Base-by-base conservation (phyloP, 2,888 invertebrate species). In the Phytoseiulus persimilis region DNA sequence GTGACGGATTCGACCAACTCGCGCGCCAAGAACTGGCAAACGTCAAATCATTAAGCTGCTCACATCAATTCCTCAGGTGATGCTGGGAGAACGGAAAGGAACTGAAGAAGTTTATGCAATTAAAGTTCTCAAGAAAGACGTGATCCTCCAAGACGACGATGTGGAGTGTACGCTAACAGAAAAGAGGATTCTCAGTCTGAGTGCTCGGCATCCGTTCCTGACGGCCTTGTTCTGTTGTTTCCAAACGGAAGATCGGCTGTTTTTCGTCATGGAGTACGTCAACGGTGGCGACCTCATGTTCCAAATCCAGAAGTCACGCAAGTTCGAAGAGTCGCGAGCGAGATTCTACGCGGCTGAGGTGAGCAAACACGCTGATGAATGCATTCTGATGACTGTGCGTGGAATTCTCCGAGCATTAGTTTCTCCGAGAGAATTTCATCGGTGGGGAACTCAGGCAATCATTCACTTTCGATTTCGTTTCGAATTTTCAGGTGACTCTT, bases 261-360 rank as follows among this genome's bases (percentile, higher is more conserved):
- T 98, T 94, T 99, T 99, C 94, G 98, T 99, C 91, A 99, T 99
- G 99, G 99, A 99, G 94, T 99, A 98, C 93, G 98, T 99, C 90
- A 97, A 98, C 93, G 99, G 99, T 91, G 99, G 98, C 92, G 98
- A 97, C 94, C 94, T 98, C 92, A 98, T 98, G 98, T 98, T 98
- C 94, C 99, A 99, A 95, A 99, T 99, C 92, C 99, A 99, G 94
- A 95, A 97, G 92, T 97, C 98, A 91, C 94, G 98, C 91, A 98
- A 98, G 94, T 99, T 99, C 94, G 98, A 99, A 93, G 98, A 99
- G 93, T 95, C 96, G 0, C 94, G 94, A 89, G 98, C 98, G 31
- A 95, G 96, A 92, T 98, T 99, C 94, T 99, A 99, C 94, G 98
- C 99, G 84, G 99, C 99, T 83, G 99, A 99, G 94, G 65, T 65